Evolutionary conservation across 2,888 invertebrate genomes (phyloP), one percentile per base, ranked within the genome.

Genomic region (Stegana nigrithorax): DNA sequence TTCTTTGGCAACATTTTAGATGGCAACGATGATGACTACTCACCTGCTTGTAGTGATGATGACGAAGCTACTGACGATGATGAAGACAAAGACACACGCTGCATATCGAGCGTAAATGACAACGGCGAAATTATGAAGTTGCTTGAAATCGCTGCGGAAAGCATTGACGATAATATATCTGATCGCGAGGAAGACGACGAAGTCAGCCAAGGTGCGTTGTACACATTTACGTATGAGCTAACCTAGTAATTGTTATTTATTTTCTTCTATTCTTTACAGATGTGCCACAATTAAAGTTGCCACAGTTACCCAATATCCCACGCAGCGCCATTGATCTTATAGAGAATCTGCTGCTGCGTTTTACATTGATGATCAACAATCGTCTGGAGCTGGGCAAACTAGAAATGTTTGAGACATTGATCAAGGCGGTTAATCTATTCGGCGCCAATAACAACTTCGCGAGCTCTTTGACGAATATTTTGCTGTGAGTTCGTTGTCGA

Each of bases 41-140:
- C 86, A 6, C 86, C 86, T 1, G 84, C 86, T 10, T 86, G 86
- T 64, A 86, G 85, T 58, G 86, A 85, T 58, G 86, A 85, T 51
- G 84, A 85, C 32, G 85, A 85, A 55, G 84, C 75, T 39, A 80
- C 84, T 44, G 83, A 81, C 14, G 81, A 83, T 8, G 79, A 75
- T 14, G 70, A 74, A 6, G 59, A 21, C 23, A 64, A 63, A 17
- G 55, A 67, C 45, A 4, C 17, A 32, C 36, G n/a, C 10, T 10
- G n/a, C 4, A 73, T 77, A 2, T 74, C 77, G 45, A 67, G 73
- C 19, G 63, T 67, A 26, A 68, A 70, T 47, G 71, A 71, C 72
- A 53, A 72, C 73, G 77, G 69, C 8, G 85, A 84, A 60, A 78
- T 84, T 50, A 74, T 86, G 65, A 83, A 84, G 67, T 67, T 84